phyloP scores from a whole-genome alignment of 2,113 vertebrate genomes.

The Ammospiza nelsoni region DNA sequence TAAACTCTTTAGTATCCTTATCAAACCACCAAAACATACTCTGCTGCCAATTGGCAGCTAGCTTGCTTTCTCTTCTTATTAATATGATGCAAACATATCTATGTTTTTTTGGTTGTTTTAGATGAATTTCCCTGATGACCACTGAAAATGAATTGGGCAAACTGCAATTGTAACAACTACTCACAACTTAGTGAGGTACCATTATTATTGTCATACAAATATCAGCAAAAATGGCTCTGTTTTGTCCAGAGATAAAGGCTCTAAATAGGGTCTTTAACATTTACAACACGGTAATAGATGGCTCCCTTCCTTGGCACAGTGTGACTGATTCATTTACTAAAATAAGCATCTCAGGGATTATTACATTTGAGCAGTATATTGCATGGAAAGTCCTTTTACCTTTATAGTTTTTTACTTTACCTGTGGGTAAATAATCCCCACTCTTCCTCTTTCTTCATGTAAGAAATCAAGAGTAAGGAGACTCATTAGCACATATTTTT shows the following conservation, averaged over 20 bases:
- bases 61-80: slow-evolving; percentile 77
- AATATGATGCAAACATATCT: slow-evolving; percentile 80
- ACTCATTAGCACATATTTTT: slow-evolving; percentile 59
- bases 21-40: slow-evolving; percentile 86
- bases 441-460: slow-evolving; percentile 11
- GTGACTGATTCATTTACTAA: slow-evolving; percentile 73
- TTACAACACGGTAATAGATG: slow-evolving; percentile 61
- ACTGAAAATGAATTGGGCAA: slow-evolving; percentile 72
- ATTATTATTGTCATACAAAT: slow-evolving; percentile 53
- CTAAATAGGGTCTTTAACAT: slow-evolving; percentile 72
- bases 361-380: slow-evolving; percentile 63
- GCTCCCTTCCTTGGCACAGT: slow-evolving; percentile 43
- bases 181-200: slow-evolving; percentile 61
- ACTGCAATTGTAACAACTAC: slow-evolving; percentile 61
- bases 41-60: slow-evolving; percentile 81
- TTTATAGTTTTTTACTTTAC: slow-evolving; percentile 71
- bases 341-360: slow-evolving; percentile 69
- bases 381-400: slow-evolving; percentile 63
- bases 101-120: slow-evolving; percentile 73
- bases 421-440: slow-evolving; percentile 58
- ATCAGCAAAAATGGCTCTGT: slow-evolving; percentile 68
- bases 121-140: slow-evolving; percentile 77
- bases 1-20: slow-evolving; percentile 89
- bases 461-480: slow-evolving; percentile 56
- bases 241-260: slow-evolving; percentile 63